phyloP scores from a whole-genome alignment of 2,797 vertebrate species.

The Hirundo rustica region DNA sequence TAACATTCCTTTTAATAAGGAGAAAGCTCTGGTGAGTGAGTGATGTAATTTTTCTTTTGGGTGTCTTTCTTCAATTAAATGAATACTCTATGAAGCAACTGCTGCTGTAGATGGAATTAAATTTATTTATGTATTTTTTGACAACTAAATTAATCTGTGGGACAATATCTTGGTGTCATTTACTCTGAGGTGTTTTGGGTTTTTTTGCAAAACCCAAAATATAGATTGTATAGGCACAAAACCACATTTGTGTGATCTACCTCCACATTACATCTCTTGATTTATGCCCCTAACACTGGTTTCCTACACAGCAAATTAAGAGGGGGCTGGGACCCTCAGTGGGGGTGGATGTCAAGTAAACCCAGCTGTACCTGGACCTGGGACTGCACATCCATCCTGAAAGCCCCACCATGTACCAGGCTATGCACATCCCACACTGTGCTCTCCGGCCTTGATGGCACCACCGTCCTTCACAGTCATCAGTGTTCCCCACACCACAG shows the following conservation, averaged over 20 bases:
- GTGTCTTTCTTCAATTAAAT: not conserved
- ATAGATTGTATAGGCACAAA: not conserved
- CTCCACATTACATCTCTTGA: not conserved
- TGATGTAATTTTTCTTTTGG: not conserved
- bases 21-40: not conserved
- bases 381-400: not conserved
- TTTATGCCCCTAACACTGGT: not conserved
- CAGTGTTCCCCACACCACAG: too few relatives aligned
- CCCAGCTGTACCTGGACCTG: not conserved
- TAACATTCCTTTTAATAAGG: not conserved
- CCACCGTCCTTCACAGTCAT: rapidly evolving
- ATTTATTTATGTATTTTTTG: not conserved
- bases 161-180: not conserved
- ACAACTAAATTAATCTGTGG: not conserved
- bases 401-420: not conserved
- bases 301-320: not conserved
- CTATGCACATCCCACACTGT: not conserved
- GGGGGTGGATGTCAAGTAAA: not conserved
- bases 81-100: not conserved
- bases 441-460: not conserved
- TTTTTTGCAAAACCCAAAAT: not conserved
- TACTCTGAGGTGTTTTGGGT: not conserved
- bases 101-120: not conserved
- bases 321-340: not conserved
- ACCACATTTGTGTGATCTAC: not conserved